Evolutionary conservation across 2,888 invertebrate genomes (phyloP), one percentile per base, ranked within the genome.

Genomic region (Linyphia triangularis): DNA sequence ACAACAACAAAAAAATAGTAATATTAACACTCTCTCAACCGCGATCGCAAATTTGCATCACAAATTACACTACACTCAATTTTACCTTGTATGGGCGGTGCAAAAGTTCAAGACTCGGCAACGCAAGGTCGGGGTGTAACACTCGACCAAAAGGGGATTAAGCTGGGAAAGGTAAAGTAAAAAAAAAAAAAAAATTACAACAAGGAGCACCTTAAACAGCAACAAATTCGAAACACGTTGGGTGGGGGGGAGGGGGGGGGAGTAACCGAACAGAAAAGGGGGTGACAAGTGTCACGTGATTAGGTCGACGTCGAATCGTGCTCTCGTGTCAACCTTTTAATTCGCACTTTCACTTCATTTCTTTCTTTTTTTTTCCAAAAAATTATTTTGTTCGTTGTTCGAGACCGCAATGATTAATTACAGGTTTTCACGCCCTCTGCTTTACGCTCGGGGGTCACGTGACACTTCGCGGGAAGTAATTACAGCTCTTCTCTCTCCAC

Each of bases 381-480:
- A 70, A 70, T 51, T 69, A 28, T 43, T 65, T 57, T 77, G n/a
- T 69, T 84, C 57, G 24, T n/a, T 59, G 30, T 69, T 13, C 40
- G 9, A 65, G 65, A 78, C 82, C 82, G 77, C 82, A 83, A 88
- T 88, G 88, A 88, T 88, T 88, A 88, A 88, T 88, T 88, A 83
- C 88, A 75, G 69, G 51, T 37, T 77, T 83, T 83, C 83, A 70
- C 82, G 83, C 63, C 67, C 78, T n/a, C 59, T 65, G 75, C 79
- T 81, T 51, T 67, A 69, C 65, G 79, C 61, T 61, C 73, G 43
- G 59, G 72, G 85, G 88, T 83, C 82, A 88, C 88, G 88, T 88
- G 81, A 81, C 72, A 81, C 30, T 81, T 67, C 67, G 75, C 69
- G 75, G 86, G 75, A 88, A 81, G 81, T 88, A 88, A 88, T 88